Conservation (phyloP, 2,888 invertebrate species). For the Aspidiotus destructor region DNA sequence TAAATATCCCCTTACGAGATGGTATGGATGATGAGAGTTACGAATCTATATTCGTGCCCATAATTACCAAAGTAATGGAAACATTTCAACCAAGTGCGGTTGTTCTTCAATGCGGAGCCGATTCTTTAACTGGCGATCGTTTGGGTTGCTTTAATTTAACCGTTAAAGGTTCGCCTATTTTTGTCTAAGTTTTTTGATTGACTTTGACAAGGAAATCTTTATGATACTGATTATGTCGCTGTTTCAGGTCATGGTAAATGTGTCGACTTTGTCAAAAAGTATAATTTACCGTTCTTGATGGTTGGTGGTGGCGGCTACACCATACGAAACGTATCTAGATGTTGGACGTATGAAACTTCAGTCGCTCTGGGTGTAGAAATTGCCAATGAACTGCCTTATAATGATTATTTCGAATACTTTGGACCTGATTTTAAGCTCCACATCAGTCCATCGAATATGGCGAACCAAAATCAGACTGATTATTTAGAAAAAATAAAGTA, state of each 20-base stretch:
- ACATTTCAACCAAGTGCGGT: conserved; percentile 96
- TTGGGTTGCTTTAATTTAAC: conserved; percentile 97
- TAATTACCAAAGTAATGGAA: conserved; percentile 97
- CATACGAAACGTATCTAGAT: conserved; percentile 95
- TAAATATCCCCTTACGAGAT: conserved; percentile 94
- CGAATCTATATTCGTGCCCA: conserved; percentile 90
- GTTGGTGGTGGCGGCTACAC: conserved; percentile 99
- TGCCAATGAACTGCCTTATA: conserved; percentile 96
- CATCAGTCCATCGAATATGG: conserved; percentile 98
- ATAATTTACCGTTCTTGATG: conserved; percentile 88
- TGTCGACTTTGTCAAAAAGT: conserved; percentile 95
- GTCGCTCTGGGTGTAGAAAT: conserved; percentile 93
- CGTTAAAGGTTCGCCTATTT: conserved; percentile 53
- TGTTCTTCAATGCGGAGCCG: conserved; percentile 97
- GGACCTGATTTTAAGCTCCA: conserved; percentile 99
- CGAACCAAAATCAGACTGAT: conserved; percentile 95
- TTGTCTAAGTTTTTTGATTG: no score
- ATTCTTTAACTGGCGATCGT: conserved; percentile 92
- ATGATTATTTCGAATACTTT: conserved; percentile 99
- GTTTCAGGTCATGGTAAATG: conserved; percentile 82
- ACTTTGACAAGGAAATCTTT: no score
- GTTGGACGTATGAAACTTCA: conserved; percentile 99
- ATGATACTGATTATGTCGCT: neutral
- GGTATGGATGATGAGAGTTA: conserved; percentile 99
- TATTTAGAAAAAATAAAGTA: conserved; percentile 95